Evolutionary conservation across 2,888 invertebrate species (phyloP).

Genomic region (Odontomyia ornata): DNA sequence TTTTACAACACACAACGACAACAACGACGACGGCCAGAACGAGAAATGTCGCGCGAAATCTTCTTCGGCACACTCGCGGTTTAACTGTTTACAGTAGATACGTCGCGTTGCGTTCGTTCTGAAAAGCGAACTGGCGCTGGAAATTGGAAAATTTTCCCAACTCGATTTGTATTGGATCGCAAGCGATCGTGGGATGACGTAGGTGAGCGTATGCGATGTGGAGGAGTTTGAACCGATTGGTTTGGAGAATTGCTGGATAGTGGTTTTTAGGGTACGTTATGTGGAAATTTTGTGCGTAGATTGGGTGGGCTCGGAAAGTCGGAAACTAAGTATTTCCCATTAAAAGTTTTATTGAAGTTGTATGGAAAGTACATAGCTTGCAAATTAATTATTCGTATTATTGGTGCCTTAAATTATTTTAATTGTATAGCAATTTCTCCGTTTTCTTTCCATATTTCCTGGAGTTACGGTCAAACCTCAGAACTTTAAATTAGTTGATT

Average conservation of each 20-base stretch:
- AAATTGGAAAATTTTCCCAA: not conserved
- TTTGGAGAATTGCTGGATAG: not conserved
- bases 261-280: not conserved
- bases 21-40: slow-evolving; percentile 30
- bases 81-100: not conserved
- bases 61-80: no score
- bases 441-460: no score
- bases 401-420: no score
- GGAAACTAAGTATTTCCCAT: no score
- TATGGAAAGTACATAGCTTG: no score
- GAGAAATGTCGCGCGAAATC: slow-evolving; percentile 14
- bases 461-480: no score
- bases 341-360: no score
- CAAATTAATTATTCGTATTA: no score
- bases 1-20: slow-evolving; percentile 50
- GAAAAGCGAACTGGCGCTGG: slow-evolving; percentile 14
- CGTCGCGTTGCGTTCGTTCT: slow-evolving; percentile 23
- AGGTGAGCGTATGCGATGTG: not conserved
- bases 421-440: no score
- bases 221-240: not conserved
- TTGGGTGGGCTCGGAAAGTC: no score
- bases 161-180: not conserved
- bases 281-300: no score
- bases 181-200: not conserved
- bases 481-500: no score